Base-by-base conservation (phyloP, 2,797 vertebrate species). In the Anolis apletophallus region DNA sequence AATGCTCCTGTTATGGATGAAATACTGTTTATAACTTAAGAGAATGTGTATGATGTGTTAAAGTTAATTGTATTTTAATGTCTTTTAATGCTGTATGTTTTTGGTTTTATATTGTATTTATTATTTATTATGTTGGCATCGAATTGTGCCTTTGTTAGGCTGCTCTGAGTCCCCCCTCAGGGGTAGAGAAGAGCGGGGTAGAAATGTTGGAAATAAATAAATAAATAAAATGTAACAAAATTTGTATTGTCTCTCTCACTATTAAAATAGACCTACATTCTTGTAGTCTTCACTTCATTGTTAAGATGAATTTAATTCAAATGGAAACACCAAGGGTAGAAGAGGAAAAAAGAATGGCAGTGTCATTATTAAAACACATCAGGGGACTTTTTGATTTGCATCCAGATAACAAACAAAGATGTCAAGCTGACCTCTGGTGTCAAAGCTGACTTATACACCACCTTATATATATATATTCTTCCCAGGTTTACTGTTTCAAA, bases 381-480 rank as follows among this genome's bases (percentile, higher is more conserved):
- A 64, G 68, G 6, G 67, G 8, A 32, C 36, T 72, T 46, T 87
- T 64, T 32, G 3, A 79, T 83, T 64, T 87, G 67, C 67, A 83
- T 72, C 75, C 68, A 36, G 50, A 73, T n/a, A 23, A 26, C 40
- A 73, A 67, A 73, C 23, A 36, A 17, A 73, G 23, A 80, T 46
- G 55, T 84, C 46, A 73, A 40, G 46, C 57, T 54, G 55, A 64
- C 75, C 54, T 72, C 54, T 79, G 46, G 40, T 79, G 81, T 84
- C 55, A 64, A 54, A 67, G 86, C 55, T 36, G 11, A 72, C 46
- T 87, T 84, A 80, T 29, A 64, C 32, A 84, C 32, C 23, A 16
- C 34, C 32, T 21, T 46, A 46, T 14, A 7, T 46, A 13, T 46
- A n/a, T n/a, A n/a, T 52, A 21, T 10, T 5, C 26, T 1, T 21